Base-by-base conservation (phyloP, 2,888 invertebrate genomes). In the Heteromurus nitidus region DNA sequence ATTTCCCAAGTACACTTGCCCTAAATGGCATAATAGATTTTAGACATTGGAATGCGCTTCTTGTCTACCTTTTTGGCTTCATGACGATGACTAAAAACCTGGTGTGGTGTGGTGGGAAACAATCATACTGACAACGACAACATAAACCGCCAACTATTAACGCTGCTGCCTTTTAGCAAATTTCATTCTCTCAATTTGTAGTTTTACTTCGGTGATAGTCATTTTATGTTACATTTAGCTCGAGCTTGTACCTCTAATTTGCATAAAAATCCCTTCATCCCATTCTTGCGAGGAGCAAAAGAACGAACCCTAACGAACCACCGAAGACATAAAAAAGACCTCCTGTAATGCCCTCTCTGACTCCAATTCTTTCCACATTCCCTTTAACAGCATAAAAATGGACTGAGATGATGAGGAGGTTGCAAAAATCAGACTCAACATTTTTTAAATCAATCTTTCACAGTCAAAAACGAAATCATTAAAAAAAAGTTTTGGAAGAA, bases 201-300 rank as follows among this genome's bases (percentile, higher is more conserved):
- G n/a, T n/a, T n/a, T 62, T 72, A 60, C 62, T 62, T 60, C 60
- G 47, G 28, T 28, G 60, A 55, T 69, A 53, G 55, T 53, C 24
- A 11, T 9, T 36, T 22, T 16, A 69, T 30, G 55, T 44, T 30
- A 18, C 60, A 36, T 30, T 47, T 28, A 72, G 26, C 26, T 47
- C 22, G 36, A 7, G 36, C n/a, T 36, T 9, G 36, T 36, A 70
- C 11, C 2, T n/a, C 26, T 72, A 72, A 72, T 72, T 72, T 72
- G 60, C 72, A 72, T 72, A 62, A 60, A 72, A 55, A 60, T 36
- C 36, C 44, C 62, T 44, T 62, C 70, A 58, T 28, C 30, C 36
- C 55, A 68, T 68, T 50, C 22, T 47, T 18, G 20, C 9, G 36
- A 36, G 22, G 55, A 20, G 11, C n/a, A 36, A 64, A 24, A 42